These are phyloP conservation scores for Halcyon chelicuti DNA, from an alignment of 2,797 vertebrate genomes.

Conservation along the genomic window DNA sequence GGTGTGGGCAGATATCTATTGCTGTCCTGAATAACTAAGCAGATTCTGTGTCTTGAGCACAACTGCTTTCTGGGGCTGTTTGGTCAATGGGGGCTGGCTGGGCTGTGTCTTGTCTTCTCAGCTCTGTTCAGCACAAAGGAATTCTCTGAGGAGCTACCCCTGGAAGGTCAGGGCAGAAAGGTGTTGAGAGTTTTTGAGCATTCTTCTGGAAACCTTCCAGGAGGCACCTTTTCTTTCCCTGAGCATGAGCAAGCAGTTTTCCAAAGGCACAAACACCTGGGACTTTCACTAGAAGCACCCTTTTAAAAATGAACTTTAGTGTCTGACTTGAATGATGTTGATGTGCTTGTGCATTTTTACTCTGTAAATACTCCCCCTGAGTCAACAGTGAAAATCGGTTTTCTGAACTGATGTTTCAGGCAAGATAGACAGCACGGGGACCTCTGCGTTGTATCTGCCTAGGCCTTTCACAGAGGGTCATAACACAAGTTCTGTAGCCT, in stretches of 20 bases:
- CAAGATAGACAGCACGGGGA: background rate
- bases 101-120: background rate
- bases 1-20: background rate
- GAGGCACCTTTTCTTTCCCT: background rate
- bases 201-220: background rate
- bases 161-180: background rate
- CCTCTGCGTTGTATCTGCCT: background rate
- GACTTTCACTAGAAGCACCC: background rate
- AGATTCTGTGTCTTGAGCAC: background rate
- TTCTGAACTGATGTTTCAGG: background rate
- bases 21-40: background rate
- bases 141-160: background rate
- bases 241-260: background rate
- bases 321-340: background rate
- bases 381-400: background rate
- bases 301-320: background rate
- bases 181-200: background rate
- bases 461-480: accelerated
- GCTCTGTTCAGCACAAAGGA: background rate
- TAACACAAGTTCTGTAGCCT: background rate
- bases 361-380: background rate
- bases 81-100: background rate
- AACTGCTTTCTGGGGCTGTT: background rate
- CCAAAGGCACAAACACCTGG: background rate
- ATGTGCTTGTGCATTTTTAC: background rate